A percentile compares a stretch with the other conserved stretches of the same genome.
These are phyloP conservation scores for Cremastinae sp. DNA, from an alignment of 2,888 invertebrate genomes.

Conservation along the genomic window DNA sequence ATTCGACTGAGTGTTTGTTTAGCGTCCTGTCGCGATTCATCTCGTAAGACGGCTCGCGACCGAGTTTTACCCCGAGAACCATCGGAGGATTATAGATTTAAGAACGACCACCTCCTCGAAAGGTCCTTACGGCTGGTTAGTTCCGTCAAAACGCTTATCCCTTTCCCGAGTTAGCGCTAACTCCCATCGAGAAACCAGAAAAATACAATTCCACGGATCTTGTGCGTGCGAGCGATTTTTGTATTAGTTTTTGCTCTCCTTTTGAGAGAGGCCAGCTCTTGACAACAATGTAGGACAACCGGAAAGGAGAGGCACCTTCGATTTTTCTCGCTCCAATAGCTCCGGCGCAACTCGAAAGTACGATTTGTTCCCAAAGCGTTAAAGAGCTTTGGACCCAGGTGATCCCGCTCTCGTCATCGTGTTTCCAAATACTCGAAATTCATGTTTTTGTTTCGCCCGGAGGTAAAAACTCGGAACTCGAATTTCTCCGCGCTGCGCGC, in stretches of 20 bases:
- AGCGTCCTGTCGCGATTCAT: conserved; percentile 47
- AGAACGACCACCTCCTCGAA: conserved; percentile 62
- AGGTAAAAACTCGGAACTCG: no score
- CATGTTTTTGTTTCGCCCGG: no score
- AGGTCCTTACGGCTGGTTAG: conserved; percentile 72
- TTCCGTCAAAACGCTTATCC: conserved; percentile 73
- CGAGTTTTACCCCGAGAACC: conserved; percentile 29
- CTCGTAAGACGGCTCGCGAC: conserved; percentile 61
- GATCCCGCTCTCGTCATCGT: no score
- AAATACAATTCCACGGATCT: conserved; percentile 20
- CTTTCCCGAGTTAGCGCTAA: conserved; percentile 56
- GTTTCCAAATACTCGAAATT: no score
- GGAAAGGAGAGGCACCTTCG: background rate
- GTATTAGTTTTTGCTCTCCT: conserved; percentile 30
- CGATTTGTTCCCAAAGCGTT: no score
- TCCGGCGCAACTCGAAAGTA: background rate
- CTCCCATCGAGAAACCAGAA: conserved; percentile 1
- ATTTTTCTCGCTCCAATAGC: background rate
- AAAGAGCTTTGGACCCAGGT: background rate
- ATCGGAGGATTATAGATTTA: conserved; percentile 69
- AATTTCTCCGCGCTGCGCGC: no score
- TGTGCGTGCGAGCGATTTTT: conserved; percentile 26
- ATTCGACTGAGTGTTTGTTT: conserved; percentile 52
- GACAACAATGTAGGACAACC: background rate
- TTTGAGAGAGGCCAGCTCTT: conserved; percentile 13